Evolutionary conservation across 2,113 vertebrate species (phyloP).

Genomic region (Ivindomyrus marchei): DNA sequence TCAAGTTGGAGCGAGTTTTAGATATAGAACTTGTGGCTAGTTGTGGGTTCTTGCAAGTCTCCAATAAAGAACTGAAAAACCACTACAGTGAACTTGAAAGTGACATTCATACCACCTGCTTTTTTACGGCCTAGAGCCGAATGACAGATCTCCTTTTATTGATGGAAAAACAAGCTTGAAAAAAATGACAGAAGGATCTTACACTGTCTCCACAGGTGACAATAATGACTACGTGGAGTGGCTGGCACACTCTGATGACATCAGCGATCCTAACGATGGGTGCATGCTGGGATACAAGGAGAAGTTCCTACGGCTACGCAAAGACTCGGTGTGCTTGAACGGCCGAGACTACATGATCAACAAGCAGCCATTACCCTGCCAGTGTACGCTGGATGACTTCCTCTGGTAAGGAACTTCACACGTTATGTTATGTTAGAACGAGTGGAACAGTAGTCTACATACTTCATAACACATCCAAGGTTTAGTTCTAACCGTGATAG

Average conservation of each 20-base stretch:
- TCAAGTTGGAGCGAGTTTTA: not conserved
- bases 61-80: not conserved
- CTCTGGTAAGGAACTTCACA: slow-evolving; percentile 66
- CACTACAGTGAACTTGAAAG: not conserved
- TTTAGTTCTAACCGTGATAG: not conserved
- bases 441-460: not conserved
- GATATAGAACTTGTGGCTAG: not conserved
- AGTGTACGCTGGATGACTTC: slow-evolving; percentile 78
- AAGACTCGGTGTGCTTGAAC: slow-evolving; percentile 80
- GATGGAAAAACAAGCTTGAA: not conserved
- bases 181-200: not conserved
- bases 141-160: not conserved
- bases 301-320: slow-evolving; percentile 72
- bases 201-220: not conserved
- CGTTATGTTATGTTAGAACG: not conserved
- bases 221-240: slow-evolving; percentile 74
- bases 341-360: slow-evolving; percentile 71
- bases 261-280: slow-evolving; percentile 67
- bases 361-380: slow-evolving; percentile 68
- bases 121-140: not conserved
- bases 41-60: not conserved
- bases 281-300: slow-evolving; percentile 89
- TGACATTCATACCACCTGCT: not conserved
- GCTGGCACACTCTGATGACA: slow-evolving; percentile 81
- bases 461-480: not conserved